Percentiles rank a stretch among this genome's conserved stretches.
Conservation (phyloP, 2,797 vertebrate species). For the Pipistrellus kuhlii region DNA sequence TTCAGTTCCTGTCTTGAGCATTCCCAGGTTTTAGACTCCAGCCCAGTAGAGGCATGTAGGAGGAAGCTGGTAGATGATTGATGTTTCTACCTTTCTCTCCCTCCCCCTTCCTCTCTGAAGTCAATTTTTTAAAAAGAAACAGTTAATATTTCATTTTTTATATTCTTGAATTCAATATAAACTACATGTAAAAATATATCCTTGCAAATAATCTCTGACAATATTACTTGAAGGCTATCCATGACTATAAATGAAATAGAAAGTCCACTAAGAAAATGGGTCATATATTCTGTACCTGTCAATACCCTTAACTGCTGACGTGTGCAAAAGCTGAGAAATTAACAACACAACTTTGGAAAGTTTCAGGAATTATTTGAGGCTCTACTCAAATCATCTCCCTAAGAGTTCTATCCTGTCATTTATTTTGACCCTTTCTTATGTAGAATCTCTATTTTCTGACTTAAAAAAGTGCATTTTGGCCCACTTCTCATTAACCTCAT, state of each 20-base stretch:
- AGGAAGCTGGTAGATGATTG: too few species aligned
- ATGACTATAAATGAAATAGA: not conserved
- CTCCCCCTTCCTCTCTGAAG: too few species aligned
- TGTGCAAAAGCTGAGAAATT: not conserved
- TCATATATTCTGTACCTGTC: not conserved
- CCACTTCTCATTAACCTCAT: not conserved
- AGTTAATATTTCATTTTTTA: not conserved
- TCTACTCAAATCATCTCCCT: not conserved
- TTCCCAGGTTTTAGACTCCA: too few species aligned
- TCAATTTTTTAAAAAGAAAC: not conserved
- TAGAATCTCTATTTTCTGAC: not conserved
- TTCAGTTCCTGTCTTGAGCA: too few species aligned
- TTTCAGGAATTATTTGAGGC: not conserved
- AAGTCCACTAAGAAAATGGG: not conserved
- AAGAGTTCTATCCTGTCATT: not conserved
- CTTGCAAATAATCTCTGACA: not conserved
- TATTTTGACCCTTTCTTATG: not conserved
- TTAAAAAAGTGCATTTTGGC: not conserved
- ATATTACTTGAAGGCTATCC: not conserved
- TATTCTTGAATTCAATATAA: not conserved
- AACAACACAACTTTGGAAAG: not conserved
- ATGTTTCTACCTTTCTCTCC: too few species aligned
- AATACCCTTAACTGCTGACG: not conserved
- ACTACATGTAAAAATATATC: not conserved
- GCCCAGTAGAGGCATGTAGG: too few species aligned